Percentiles rank a stretch among this genome's conserved stretches.
Evolutionary conservation across 2,113 vertebrate species (phyloP).

Genomic region (Tapirus terrestris): DNA sequence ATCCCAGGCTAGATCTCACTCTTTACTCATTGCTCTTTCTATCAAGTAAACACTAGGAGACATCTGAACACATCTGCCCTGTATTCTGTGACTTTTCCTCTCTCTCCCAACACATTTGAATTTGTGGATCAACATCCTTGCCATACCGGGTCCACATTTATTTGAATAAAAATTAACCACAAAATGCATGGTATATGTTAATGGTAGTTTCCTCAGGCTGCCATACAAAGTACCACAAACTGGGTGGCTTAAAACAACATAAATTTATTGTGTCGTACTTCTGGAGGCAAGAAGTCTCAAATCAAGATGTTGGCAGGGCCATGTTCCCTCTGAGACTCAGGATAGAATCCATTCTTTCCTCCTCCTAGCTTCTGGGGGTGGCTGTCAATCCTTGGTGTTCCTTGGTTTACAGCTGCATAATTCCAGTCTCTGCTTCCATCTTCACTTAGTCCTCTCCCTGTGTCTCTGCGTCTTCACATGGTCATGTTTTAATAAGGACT

Average conservation of each 20-base stretch:
- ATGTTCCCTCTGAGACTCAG: background rate
- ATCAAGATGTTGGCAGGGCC: background rate
- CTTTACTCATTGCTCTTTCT: background rate
- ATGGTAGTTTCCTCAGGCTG: background rate
- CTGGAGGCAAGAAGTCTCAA: background rate
- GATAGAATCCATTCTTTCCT: background rate
- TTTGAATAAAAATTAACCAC: background rate
- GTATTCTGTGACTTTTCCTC: background rate
- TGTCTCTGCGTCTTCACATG: background rate
- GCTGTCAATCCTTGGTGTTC: background rate
- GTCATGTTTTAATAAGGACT: background rate
- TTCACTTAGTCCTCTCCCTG: background rate
- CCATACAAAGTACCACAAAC: background rate
- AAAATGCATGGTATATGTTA: background rate
- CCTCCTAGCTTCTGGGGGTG: background rate
- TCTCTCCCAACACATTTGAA: background rate
- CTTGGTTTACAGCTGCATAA: background rate
- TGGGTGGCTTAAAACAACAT: background rate
- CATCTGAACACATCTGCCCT: background rate
- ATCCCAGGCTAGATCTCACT: background rate
- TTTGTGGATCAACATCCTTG: background rate
- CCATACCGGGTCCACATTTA: background rate
- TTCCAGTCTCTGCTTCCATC: background rate
- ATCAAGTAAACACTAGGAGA: background rate
- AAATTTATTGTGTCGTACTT: background rate